These are phyloP conservation scores for Koerneria pararmatus DNA, from an alignment of 2,888 invertebrate genomes.

Conservation along the genomic window DNA sequence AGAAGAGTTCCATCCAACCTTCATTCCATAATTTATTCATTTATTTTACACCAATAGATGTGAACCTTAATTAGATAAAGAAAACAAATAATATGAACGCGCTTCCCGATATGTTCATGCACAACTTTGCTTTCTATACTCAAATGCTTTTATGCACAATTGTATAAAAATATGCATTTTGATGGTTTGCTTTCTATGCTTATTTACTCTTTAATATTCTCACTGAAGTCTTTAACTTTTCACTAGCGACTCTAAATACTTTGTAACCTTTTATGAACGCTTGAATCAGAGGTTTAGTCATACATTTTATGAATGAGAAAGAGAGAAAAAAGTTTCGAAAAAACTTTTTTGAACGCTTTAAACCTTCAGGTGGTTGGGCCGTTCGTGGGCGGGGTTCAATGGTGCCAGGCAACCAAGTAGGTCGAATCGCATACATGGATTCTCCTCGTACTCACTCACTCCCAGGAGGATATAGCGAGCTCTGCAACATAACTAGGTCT, in stretches of 20 bases:
- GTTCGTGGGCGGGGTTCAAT: conserved; percentile 45
- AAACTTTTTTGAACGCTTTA: background rate
- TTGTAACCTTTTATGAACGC: no score
- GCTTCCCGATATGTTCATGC: background rate
- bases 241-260: no score
- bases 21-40: no score
- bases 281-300: no score
- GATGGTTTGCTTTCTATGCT: background rate
- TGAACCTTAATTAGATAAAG: background rate
- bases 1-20: conserved; percentile 60
- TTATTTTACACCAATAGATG: background rate
- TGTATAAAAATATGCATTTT: background rate
- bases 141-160: background rate
- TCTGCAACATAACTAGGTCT: no score
- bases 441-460: conserved; percentile 92
- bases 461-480: conserved; percentile 89
- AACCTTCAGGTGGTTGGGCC: conserved; percentile 50
- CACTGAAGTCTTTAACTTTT: no score
- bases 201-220: background rate
- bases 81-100: no score
- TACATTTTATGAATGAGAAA: no score
- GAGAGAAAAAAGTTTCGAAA: background rate
- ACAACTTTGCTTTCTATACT: background rate
- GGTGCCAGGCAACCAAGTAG: conserved; percentile 82
- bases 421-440: conserved; percentile 91